Base-by-base conservation (phyloP, 2,888 invertebrate genomes). In the Sympetrum striolatum region DNA sequence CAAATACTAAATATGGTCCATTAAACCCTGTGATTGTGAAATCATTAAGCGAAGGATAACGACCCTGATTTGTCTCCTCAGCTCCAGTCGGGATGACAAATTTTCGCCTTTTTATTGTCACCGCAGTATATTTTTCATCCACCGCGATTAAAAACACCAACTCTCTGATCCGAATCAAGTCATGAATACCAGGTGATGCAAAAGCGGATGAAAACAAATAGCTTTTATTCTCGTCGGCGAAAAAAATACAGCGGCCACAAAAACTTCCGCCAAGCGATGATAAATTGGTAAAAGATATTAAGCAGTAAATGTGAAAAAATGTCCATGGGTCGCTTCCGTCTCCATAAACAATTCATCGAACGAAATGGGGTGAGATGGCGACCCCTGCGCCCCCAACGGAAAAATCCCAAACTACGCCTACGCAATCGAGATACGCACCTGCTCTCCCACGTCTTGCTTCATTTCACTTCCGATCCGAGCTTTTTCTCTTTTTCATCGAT, bases 381-480 rank as follows among this genome's bases (percentile, higher is more conserved):
- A 48, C 53, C 53, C 53, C 53, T 18, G 1, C 86, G 58, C 86
- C 22, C 5, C 12, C 22, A n/a, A 60, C 60, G 15, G 15, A 86
- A 64, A 86, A 37, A 58, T 64, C 39, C 60, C 37, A 10, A 58
- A n/a, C 80, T 37, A 80, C 22, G 39, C 18, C 53, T 60, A 58
- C 82, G 82, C n/a, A 58, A 35, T n/a, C 35, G 60, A n/a, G 64
- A n/a, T 37, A 64, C 86, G 60, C 86, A 86, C 86, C 86, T 86
- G 86, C 86, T 86, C 37, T 48, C 25, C 53, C 81, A 12, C 44
- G 18, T n/a, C 10, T 8, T 48, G 10, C 22, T 44, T 48, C 25
- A 6, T 53, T 53, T 18, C 15, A 18, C 14, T n/a, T 25, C 10
- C 81, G 48, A 48, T 53, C 6, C 25, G 81, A 39, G 81, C n/a